Evolutionary conservation across 2,888 invertebrate genomes (phyloP), one percentile per base, ranked within the genome.

Genomic region (Eustalomyia histrio): DNA sequence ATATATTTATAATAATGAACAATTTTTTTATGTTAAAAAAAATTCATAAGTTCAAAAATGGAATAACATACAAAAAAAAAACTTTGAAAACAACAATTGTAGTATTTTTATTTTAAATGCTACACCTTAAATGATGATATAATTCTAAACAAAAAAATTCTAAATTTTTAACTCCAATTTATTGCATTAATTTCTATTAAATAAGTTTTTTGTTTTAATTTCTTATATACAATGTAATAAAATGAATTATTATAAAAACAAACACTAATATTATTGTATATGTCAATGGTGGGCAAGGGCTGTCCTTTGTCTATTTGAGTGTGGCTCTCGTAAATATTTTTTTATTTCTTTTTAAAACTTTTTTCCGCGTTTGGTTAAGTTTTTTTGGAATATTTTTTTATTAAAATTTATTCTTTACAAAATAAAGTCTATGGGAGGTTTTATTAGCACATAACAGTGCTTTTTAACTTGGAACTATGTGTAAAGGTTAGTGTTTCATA

Each of bases 141-240:
- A 35, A 16, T 58, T 29, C 21, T 47, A 60, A 68, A 55, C n/a
- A 50, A 35, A 55, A 57, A 79, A 35, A n/a, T 76, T 68, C 60
- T 68, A 75, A 75, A 75, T 75, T 75, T 78, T 60, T 61, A 79
- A 69, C 47, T 69, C 52, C 64, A 61, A 65, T 69, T 69, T 69
- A 64, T 52, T 24, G 24, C 39, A 52, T 65, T 52, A 58, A 73
- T 64, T 5, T 53, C 24, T 39, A 67, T 18, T 57, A 18, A 16
- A 17, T 65, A 52, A 33, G 52, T 39, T 21, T 65, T 55, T 43
- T 55, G 16, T 39, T 39, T 29, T 57, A 17, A 57, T 14, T 57
- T 57, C 2, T 29, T 29, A 29, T 14, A n/a, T 14, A 43, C 12
- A 12, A 10, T 14, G 14, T 43, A 10, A 43, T 14, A 43, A 14